Evolutionary conservation across 1,140 invertebrate genomes (phyloP), one percentile per base, ranked within the genome.

Genomic region (Musca domestica): DNA sequence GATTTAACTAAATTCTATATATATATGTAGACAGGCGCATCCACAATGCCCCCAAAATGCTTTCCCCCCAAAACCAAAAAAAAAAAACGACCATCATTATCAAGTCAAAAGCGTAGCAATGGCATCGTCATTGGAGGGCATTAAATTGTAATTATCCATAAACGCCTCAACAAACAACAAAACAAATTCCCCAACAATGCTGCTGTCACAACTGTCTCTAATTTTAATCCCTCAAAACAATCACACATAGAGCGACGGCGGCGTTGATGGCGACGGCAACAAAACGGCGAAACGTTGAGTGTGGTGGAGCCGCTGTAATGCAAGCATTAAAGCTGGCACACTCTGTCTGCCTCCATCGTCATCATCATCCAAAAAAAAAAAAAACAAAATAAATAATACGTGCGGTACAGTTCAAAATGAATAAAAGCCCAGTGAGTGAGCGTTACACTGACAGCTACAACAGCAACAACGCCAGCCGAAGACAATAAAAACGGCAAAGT

Each of bases 151-250:
- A 61, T 61, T 61, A 61, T 61, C 56, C 27, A 41, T 61, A 34
- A 61, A 34, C 34, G 56, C 34, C 34, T 61, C 34, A 61, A 61
- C 56, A 61, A 41, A 41, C 34, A 41, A 41, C 34, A 12, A 61
- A 61, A 61, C 56, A 61, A 61, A 61, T 61, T 61, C 56, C 34
- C 34, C 56, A 61, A 61, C 56, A 61, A 61, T 61, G 56, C 56
- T 61, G 56, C 27, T 61, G 56, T 61, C 56, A 61, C 56, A 61
- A 61, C 56, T 61, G 56, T 61, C 56, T 61, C 56, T 19, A 61
- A 41, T 41, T 19, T 61, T 61, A 61, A 61, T 61, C 56, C 56
- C 56, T 61, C 56, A 61, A 61, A 41, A 41, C 56, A 61, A 61
- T 61, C 56, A 61, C 9, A 20, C 9, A 23, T 10, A 25, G 1